Conservation (phyloP, 1,140 invertebrate genomes). For the Cyrtorhinus lividipennis region DNA sequence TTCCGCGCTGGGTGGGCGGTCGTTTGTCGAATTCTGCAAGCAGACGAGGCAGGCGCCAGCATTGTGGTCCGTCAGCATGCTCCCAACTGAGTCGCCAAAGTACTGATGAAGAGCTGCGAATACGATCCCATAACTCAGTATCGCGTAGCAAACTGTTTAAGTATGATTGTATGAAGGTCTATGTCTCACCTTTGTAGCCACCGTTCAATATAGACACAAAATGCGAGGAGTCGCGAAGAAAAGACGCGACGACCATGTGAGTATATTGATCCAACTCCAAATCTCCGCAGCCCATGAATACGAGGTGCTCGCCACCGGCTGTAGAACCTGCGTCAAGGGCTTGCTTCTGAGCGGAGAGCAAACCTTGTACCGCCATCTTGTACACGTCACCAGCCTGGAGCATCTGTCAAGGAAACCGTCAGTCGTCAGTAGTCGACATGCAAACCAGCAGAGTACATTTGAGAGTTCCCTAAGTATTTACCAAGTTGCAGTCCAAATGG, state of each 20-base stretch:
- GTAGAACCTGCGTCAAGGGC: conserved; percentile 73
- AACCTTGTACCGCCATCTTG: conserved; percentile 82
- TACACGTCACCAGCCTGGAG: conserved; percentile 90
- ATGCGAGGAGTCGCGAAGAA: conserved; percentile 83
- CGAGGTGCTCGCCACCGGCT: conserved; percentile 89
- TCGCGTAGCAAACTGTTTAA: no score
- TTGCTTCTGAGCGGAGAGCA: conserved; percentile 78
- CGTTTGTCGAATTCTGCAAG: conserved; percentile 24
- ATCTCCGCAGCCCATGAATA: conserved; percentile 90
- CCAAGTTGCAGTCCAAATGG: conserved; percentile 89
- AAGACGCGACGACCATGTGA: conserved; percentile 97
- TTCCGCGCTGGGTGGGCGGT: not conserved
- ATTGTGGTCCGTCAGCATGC: conserved; percentile 70
- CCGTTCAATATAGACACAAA: conserved; percentile 86
- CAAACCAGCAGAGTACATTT: no score
- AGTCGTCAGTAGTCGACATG: no score
- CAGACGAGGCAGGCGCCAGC: conserved; percentile 65
- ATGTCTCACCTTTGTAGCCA: conserved; percentile 59
- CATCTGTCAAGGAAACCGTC: conserved; percentile 48
- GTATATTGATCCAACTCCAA: conserved; percentile 78
- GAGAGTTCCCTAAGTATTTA: conserved; percentile 31
- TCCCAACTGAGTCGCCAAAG: conserved; percentile 60
- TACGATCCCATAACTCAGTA: no score
- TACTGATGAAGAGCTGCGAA: conserved; percentile 62
- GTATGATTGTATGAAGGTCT: not conserved